These are phyloP conservation scores for Bombus fervidus DNA, from an alignment of 1,140 invertebrate species.

Conservation along the genomic window DNA sequence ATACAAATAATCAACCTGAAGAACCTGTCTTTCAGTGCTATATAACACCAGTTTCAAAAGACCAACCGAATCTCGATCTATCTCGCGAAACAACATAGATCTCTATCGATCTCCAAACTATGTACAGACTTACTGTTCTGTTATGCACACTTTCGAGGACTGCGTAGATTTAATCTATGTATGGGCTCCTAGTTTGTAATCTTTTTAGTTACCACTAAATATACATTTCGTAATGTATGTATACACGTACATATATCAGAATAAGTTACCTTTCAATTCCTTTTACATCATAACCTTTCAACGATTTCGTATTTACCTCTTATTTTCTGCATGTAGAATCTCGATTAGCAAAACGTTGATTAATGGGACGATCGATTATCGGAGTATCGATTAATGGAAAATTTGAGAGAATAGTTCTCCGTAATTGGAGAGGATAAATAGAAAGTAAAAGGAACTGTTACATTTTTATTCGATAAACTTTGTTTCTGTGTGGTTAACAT, in stretches of 20 bases:
- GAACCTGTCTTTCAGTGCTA: background rate
- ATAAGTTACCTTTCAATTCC: slow-evolving; percentile 6
- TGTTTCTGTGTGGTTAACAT: background rate
- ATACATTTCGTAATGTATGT: background rate
- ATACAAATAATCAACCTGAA: background rate
- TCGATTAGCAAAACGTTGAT: background rate
- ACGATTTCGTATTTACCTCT: background rate
- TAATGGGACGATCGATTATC: background rate
- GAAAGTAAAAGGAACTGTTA: background rate
- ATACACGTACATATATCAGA: background rate
- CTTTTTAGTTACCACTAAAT: background rate
- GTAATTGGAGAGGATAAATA: too few relatives aligned
- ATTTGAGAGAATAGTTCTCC: too few relatives aligned
- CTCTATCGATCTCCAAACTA: background rate
- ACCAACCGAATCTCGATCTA: background rate
- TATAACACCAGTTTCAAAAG: background rate
- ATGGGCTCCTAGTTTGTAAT: background rate
- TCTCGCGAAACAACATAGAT: background rate
- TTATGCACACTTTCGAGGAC: background rate
- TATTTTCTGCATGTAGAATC: background rate
- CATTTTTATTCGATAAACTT: background rate
- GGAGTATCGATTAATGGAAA: too few relatives aligned
- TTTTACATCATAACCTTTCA: background rate
- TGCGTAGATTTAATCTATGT: background rate
- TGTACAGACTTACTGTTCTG: background rate